phyloP scores from a whole-genome alignment of 2,888 invertebrate species.

The Luffia ferchaultella region DNA sequence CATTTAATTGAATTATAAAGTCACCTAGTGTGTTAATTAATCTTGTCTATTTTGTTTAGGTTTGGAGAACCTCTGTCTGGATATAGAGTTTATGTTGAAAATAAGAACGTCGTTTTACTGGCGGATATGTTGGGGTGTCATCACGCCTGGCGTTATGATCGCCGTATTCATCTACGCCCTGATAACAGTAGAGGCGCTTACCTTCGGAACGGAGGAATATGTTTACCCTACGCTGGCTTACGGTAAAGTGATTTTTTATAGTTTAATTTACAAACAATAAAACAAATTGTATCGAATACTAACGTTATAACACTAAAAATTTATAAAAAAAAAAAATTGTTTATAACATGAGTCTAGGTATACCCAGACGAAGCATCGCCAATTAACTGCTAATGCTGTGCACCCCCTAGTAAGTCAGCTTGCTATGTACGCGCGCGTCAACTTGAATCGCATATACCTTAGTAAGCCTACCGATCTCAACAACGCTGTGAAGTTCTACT shows the following conservation, averaged over 20 bases:
- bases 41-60: slow-evolving; percentile 26
- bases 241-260: slow-evolving; percentile 53
- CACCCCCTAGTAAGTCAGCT: too few species aligned
- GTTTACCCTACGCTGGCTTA: slow-evolving; percentile 68
- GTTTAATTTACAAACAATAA: too few species aligned
- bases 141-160: slow-evolving; percentile 77
- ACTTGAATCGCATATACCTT: too few species aligned
- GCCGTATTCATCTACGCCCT: slow-evolving; percentile 77
- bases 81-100: slow-evolving; percentile 83
- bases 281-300: too few species aligned
- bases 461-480: too few species aligned
- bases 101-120: slow-evolving; percentile 74
- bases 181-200: slow-evolving; percentile 66
- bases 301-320: too few species aligned
- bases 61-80: slow-evolving; percentile 54
- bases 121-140: slow-evolving; percentile 79
- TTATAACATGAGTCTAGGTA: too few species aligned
- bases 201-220: slow-evolving; percentile 62
- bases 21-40: background rate
- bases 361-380: too few species aligned
- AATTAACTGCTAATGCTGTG: too few species aligned
- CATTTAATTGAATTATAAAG: background rate
- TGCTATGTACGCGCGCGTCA: too few species aligned
- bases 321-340: too few species aligned
- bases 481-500: too few species aligned